Percentiles rank a stretch among this genome's conserved stretches.
Conservation (phyloP, 2,113 vertebrate species). For the Pygathrix nemaeus region DNA sequence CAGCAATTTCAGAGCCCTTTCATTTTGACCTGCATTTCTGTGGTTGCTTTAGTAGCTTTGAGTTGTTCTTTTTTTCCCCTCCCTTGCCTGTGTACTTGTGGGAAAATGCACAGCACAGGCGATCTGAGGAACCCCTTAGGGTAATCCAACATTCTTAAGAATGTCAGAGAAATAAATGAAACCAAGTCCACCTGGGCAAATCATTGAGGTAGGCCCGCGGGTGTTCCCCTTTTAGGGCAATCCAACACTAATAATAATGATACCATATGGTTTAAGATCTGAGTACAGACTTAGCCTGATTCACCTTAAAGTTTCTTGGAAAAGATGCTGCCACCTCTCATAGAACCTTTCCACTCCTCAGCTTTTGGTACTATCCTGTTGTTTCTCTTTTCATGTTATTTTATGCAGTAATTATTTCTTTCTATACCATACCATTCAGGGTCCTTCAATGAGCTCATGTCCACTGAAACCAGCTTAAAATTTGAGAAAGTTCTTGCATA, state of each 20-base stretch:
- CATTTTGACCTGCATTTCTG: conserved; percentile 22
- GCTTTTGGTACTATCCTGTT: not conserved
- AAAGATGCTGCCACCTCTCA: not conserved
- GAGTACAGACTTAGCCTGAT: not conserved
- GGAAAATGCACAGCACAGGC: not conserved
- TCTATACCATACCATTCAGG: not conserved
- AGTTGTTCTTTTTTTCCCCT: not conserved
- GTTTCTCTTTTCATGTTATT: conserved; percentile 21
- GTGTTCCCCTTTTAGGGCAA: not conserved
- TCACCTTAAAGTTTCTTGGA: conserved; percentile 24
- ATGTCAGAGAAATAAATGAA: conserved; percentile 29
- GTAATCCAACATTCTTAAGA: not conserved
- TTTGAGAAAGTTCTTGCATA: not conserved
- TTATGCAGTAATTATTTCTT: not conserved
- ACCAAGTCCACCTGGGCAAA: not conserved
- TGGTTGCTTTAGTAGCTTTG: not conserved
- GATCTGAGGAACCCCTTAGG: not conserved
- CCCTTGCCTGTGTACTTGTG: not conserved
- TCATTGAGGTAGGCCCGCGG: not conserved
- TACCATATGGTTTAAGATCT: conserved; percentile 20
- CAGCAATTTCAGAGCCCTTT: conserved; percentile 22
- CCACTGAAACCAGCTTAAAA: not conserved
- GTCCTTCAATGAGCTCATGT: not conserved
- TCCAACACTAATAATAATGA: not conserved
- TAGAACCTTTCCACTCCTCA: not conserved